Evolutionary conservation across 2,888 invertebrate genomes (phyloP), one percentile per base, ranked within the genome.

Genomic region (Carterocephalus palaemon): DNA sequence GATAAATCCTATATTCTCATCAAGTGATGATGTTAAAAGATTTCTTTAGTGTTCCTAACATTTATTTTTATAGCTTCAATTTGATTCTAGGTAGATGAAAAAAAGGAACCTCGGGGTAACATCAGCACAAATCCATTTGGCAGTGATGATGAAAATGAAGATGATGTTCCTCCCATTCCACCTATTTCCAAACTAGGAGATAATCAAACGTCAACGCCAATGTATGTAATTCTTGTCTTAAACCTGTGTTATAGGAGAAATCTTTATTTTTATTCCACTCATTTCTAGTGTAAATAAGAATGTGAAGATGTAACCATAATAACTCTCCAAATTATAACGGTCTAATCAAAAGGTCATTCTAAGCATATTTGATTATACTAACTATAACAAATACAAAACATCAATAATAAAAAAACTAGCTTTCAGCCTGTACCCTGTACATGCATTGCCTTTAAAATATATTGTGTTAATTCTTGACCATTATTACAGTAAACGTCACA

Each of bases 41-140:
- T 29, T 24, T 24, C n/a, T 24, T n/a, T 24, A 4, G n/a, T 24
- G 3, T 24, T n/a, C 9, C 4, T 24, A 24, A 24, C 3, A n/a
- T 8, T 6, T 24, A 4, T 16, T 12, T 20, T 8, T 13, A 23
- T 26, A 26, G 8, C 4, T 19, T 10, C 16, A 9, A 24, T 33
- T 13, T 24, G 6, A 24, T 34, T 23, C 12, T 36, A 38, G 42
- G 22, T 16, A 24, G 9, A 47, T 41, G 47, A 59, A 17, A 28
- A 46, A 36, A 36, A 60, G 32, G 49, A 76, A 59, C 26, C 62
- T 51, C 40, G 60, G n/a, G 75, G 73, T 54, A 83, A 63, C 56
- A 59, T 53, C 8, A 87, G 83, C 63, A 88, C 88, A n/a, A 93
- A 93, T 87, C 93, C 93, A 1, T 93, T 93, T 65, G 91, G 90